Evolutionary conservation across 2,797 vertebrate genomes (phyloP).

Genomic region (Crocidura indochinensis): DNA sequence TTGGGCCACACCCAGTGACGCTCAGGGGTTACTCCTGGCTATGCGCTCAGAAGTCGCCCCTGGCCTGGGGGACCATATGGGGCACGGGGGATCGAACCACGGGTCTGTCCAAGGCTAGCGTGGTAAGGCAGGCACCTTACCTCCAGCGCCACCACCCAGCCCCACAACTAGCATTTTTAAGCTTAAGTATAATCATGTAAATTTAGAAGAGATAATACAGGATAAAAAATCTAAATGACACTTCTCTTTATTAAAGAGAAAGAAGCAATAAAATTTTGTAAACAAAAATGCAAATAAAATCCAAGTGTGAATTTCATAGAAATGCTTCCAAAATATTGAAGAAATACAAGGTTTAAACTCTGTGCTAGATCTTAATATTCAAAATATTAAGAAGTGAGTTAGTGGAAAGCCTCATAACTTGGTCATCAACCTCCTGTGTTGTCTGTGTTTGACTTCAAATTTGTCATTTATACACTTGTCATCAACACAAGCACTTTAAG

Average conservation of each 20-base stretch:
- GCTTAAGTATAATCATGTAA: conserved; percentile 76
- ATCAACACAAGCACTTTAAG: not conserved
- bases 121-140: too few species aligned
- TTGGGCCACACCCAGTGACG: too few species aligned
- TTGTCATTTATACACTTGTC: not conserved
- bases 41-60: too few species aligned
- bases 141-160: too few species aligned
- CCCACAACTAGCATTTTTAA: conserved; percentile 75
- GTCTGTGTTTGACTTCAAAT: not conserved
- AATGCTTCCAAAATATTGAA: not conserved
- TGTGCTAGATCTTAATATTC: not conserved
- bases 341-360: not conserved
- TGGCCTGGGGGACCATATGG: too few species aligned
- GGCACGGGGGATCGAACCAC: too few species aligned
- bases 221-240: conserved; percentile 73
- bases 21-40: too few species aligned
- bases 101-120: too few species aligned
- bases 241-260: conserved; percentile 46
- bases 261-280: conserved; percentile 12
- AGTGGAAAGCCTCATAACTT: not conserved
- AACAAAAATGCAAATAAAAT: conserved; percentile 46
- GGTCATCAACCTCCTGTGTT: not conserved
- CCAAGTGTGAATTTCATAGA: conserved; percentile 18
- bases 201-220: conserved; percentile 71
- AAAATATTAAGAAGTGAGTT: not conserved